Evolutionary conservation across 2,797 vertebrate genomes (phyloP).

Genomic region (Potorous gilbertii): DNA sequence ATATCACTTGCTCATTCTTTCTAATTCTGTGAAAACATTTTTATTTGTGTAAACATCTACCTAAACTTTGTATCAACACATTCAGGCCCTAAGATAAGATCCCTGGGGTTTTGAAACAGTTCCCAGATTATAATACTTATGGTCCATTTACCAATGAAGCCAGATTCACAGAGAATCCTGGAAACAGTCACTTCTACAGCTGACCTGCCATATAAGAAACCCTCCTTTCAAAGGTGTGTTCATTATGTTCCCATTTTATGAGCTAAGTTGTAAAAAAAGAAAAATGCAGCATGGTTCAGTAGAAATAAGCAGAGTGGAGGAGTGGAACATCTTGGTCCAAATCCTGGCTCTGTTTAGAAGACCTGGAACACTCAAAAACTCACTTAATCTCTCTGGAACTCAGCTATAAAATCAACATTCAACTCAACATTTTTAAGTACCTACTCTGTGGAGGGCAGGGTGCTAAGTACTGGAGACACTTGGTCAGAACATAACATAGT

Average conservation of each 20-base stretch:
- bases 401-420: not conserved
- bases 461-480: not conserved
- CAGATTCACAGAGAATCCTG: constrained; percentile 40
- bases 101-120: constrained; percentile 44
- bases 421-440: not conserved
- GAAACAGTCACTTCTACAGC: not conserved
- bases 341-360: not conserved
- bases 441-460: not conserved
- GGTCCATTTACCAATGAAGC: constrained; percentile 54
- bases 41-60: not conserved
- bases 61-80: constrained; percentile 53
- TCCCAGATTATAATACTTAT: constrained; percentile 36
- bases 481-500: not conserved
- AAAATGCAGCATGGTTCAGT: not conserved
- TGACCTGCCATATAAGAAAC: not conserved
- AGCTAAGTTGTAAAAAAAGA: not conserved
- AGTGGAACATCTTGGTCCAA: not conserved
- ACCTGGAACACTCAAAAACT: not conserved
- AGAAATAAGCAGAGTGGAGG: not conserved
- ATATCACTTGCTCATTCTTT: not conserved
- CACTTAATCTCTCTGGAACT: not conserved
- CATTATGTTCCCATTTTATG: not conserved
- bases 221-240: not conserved
- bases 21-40: constrained; percentile 23
- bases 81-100: constrained; percentile 47